Base-by-base conservation (phyloP, 2,113 vertebrate genomes). In the Thomomys bottae region DNA sequence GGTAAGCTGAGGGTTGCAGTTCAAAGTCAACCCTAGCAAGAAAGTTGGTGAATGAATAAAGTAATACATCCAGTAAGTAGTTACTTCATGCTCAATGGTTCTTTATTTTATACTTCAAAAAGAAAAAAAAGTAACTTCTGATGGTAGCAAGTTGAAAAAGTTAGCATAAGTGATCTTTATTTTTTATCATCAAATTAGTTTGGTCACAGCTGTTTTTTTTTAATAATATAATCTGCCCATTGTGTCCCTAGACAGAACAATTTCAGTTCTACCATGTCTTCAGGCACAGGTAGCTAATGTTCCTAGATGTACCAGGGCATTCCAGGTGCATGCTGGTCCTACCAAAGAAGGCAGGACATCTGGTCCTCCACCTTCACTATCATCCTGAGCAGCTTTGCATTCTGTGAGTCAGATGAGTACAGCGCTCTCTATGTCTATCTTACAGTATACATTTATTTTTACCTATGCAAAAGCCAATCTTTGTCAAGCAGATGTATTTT, bases 51-150 rank as follows among this genome's bases (percentile, higher is more conserved):
- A 84, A 80, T 83, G 10, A 92, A 7, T 64, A 70, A 34, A 78
- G 63, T 40, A 85, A 32, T 54, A 30, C 26, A 89, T 67, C 17
- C 71, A 18, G 80, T 72, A 89, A 76, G 20, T 26, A 67, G 30
- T 79, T 73, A 61, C 40, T 49, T 82, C 68, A 87, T 77, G 45
- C n/a, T 30, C n/a, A 40, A 40, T n/a, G 72, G 18, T 75, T 79
- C 12, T 68, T 92, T 90, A 26, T 68, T 38, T 28, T 85, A 88
- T 67, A 66, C 63, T 42, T 67, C 81, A 73, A 54, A 78, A 57
- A 38, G 70, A 79, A 54, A 54, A 54, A 54, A 54, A 54, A 54
- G 4, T 54, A 54, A 54, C 1, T 79, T 88, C 24, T 49, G 54
- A 89, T 57, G 72, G 63, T 71, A 73, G 5, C 28, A 88, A 88